A percentile compares a stretch with the other conserved stretches of the same genome.
These are phyloP conservation scores for Acanthosoma haemorrhoidale DNA, from an alignment of 2,888 invertebrate genomes.

Conservation along the genomic window DNA sequence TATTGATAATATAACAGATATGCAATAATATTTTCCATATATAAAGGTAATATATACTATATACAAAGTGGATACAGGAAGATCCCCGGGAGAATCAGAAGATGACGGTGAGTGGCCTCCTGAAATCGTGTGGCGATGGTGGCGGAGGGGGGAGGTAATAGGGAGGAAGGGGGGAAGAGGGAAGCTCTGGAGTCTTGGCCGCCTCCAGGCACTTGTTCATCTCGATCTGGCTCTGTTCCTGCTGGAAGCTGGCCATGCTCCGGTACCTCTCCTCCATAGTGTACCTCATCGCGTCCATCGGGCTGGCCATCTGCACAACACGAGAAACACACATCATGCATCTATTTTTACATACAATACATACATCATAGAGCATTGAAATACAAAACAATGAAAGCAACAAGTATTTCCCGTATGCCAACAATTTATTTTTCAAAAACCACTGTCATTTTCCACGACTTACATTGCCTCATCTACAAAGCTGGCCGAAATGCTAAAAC, in stretches of 20 bases:
- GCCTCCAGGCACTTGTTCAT: slow-evolving; percentile 28
- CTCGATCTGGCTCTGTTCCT: neutral
- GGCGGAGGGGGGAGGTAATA: slow-evolving; percentile 50
- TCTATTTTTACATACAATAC: too few relatives aligned
- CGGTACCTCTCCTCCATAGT: slow-evolving; percentile 70
- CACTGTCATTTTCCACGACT: too few relatives aligned
- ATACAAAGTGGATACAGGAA: neutral
- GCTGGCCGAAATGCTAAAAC: too few relatives aligned
- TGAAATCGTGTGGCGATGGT: slow-evolving; percentile 59
- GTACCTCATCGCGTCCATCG: slow-evolving; percentile 75
- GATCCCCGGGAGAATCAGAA: slow-evolving; percentile 55
- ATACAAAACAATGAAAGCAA: too few relatives aligned
- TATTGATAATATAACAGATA: too few relatives aligned
- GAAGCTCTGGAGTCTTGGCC: slow-evolving; percentile 45
- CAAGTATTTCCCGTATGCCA: too few relatives aligned
- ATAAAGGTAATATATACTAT: slow-evolving; percentile 9
- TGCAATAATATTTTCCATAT: too few relatives aligned
- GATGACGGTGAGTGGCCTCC: slow-evolving; percentile 70
- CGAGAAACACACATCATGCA: too few relatives aligned
- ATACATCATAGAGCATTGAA: too few relatives aligned
- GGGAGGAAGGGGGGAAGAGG: slow-evolving; percentile 55
- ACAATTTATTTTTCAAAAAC: too few relatives aligned
- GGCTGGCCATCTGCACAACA: slow-evolving; percentile 65
- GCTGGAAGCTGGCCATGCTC: slow-evolving; percentile 45
- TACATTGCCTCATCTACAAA: too few relatives aligned